A percentile compares a stretch with the other conserved stretches of the same genome.
These are phyloP conservation scores for Sebastes paucispinis DNA, from an alignment of 2,797 vertebrate genomes.

Conservation along the genomic window DNA sequence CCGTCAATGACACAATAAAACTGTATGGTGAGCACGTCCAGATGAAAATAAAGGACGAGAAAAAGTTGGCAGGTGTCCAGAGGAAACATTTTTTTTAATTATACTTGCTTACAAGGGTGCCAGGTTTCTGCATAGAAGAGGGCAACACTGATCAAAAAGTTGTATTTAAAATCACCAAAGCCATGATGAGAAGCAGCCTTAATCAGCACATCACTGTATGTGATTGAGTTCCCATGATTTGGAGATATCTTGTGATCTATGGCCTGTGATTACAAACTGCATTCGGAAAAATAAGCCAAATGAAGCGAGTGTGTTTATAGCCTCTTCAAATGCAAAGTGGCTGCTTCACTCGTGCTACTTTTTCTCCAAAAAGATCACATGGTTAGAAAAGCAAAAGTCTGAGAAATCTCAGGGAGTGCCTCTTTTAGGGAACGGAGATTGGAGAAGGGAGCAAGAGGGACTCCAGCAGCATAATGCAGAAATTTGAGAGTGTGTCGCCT, in stretches of 20 bases:
- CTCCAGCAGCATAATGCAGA: constrained; percentile 5
- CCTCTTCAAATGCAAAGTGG: constrained; percentile 14
- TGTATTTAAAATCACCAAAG: neutral
- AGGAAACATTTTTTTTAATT: neutral
- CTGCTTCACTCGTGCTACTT: neutral
- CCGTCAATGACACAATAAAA: constrained; percentile 2
- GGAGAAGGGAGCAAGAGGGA: constrained; percentile 1
- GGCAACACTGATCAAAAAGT: neutral
- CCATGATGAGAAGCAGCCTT: neutral
- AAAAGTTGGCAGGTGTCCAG: neutral
- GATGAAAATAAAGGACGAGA: constrained; percentile 21
- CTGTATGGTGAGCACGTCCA: neutral
- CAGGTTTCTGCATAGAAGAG: constrained; percentile 1
- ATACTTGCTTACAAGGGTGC: neutral
- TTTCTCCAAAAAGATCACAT: neutral
- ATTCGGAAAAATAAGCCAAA: neutral
- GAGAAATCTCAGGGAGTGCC: constrained; percentile 12
- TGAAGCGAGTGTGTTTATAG: neutral
- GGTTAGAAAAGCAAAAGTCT: neutral
- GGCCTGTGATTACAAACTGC: neutral
- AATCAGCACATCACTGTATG: neutral
- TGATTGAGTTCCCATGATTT: neutral
- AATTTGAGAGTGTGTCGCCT: constrained; percentile 9
- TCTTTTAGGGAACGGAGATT: constrained; percentile 2
- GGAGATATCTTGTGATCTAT: neutral